phyloP scores from a whole-genome alignment of 2,113 vertebrate species.

The Sinocyclocheilus anshuiensis region DNA sequence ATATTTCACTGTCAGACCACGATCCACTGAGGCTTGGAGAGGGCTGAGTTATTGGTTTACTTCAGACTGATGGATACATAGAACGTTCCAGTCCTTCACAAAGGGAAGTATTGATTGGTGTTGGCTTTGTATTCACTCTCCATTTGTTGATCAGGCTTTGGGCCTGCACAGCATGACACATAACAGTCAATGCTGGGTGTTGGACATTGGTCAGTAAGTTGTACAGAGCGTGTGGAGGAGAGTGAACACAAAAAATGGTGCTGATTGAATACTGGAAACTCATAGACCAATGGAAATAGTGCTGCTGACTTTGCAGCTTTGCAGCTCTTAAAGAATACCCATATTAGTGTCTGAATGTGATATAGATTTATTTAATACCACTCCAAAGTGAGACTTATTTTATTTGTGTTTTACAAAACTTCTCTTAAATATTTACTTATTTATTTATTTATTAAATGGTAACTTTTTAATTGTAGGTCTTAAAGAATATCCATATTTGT shows the following conservation, averaged over 20 bases:
- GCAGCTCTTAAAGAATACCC: background rate
- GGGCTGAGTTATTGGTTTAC: conserved; percentile 46
- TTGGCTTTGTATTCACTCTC: conserved; percentile 71
- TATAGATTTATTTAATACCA: background rate
- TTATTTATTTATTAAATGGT: background rate
- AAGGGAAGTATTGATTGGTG: conserved; percentile 75
- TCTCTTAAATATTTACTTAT: background rate
- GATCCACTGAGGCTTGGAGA: conserved; percentile 45
- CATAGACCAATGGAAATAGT: background rate
- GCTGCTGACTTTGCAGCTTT: background rate
- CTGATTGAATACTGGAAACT: background rate
- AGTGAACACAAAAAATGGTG: background rate
- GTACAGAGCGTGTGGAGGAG: background rate
- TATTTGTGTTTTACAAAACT: background rate
- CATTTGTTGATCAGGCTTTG: conserved; percentile 74
- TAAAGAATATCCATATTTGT: background rate
- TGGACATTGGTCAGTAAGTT: conserved; percentile 32
- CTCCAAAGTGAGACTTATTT: background rate
- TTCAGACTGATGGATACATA: conserved; percentile 74
- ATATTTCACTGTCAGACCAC: conserved; percentile 50
- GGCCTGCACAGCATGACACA: conserved; percentile 66
- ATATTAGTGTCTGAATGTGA: background rate
- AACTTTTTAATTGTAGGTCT: too few relatives aligned
- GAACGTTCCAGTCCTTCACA: conserved; percentile 72
- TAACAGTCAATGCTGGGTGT: conserved; percentile 55